These are phyloP conservation scores for Montipora foliosa DNA, from an alignment of 64 coral and sea anemone species.

Conservation along the genomic window DNA sequence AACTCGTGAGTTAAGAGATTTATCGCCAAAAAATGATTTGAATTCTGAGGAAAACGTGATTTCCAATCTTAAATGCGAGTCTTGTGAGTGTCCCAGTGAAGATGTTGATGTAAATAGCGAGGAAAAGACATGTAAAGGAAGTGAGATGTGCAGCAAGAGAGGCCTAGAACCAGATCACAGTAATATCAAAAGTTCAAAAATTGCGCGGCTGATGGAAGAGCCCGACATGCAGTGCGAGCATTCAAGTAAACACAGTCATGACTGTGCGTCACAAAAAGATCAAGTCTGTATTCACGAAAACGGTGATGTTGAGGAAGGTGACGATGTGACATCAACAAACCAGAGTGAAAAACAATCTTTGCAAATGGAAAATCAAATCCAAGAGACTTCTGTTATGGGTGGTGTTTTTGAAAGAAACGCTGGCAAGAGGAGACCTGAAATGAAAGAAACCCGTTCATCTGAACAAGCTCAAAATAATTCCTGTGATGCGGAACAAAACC, in stretches of 20 bases:
- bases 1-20: slow-evolving; percentile 22
- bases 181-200: slow-evolving; percentile 87
- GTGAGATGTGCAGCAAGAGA: background rate
- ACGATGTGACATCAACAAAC: background rate
- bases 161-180: slow-evolving; percentile 82
- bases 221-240: slow-evolving; percentile 92
- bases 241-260: slow-evolving; percentile 63
- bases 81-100: slow-evolving; percentile 53
- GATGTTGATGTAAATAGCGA: slow-evolving; percentile 15
- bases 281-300: slow-evolving; percentile 32
- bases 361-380: background rate
- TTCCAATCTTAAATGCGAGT: background rate
- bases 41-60: slow-evolving; percentile 24
- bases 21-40: background rate
- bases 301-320: background rate
- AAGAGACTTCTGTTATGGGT: background rate
- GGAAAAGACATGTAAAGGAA: background rate
- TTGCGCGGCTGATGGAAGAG: slow-evolving; percentile 79
- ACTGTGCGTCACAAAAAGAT: slow-evolving; percentile 20
- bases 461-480: background rate
- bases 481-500: background rate
- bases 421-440: background rate
- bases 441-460: background rate
- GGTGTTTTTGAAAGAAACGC: background rate
- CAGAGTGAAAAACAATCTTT: background rate